Evolutionary conservation across 1,140 invertebrate genomes (phyloP).

Genomic region (Drosophila varians): DNA sequence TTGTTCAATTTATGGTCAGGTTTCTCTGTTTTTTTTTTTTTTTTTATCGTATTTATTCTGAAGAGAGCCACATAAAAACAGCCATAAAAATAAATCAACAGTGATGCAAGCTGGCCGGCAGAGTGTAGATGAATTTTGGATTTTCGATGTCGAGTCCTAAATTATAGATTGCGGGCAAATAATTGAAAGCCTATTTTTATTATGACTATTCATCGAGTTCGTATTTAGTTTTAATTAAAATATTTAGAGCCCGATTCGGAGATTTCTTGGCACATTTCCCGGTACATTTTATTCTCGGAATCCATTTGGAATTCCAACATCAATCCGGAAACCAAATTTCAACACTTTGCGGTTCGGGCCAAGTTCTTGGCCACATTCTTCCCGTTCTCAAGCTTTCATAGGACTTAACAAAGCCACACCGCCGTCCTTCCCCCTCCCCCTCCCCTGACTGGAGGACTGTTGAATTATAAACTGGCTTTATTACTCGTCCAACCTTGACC

Average conservation of each 20-base stretch:
- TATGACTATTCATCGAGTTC: not conserved
- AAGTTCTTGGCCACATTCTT: conserved; percentile 17
- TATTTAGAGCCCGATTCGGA: no score
- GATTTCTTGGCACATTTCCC: not conserved
- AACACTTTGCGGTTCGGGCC: conserved; percentile 25
- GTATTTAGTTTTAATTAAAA: not conserved
- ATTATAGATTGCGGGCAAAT: conserved; percentile 25
- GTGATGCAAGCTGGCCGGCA: not conserved
- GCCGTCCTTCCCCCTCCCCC: not conserved
- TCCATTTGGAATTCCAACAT: conserved; percentile 16
- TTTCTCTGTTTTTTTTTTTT: conserved; percentile 5
- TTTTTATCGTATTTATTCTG: conserved; percentile 14
- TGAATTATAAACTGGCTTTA: conserved; percentile 68
- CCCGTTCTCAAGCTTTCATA: not conserved
- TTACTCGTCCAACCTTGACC: conserved; percentile 65
- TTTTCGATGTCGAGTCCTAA: conserved; percentile 16
- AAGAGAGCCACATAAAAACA: conserved; percentile 11
- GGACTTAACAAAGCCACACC: conserved; percentile 30
- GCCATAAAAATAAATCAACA: conserved; percentile 26
- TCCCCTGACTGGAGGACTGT: conserved; percentile 17
- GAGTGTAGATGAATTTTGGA: conserved; percentile 15
- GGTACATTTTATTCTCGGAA: conserved; percentile 4
- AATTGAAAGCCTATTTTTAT: conserved; percentile 14
- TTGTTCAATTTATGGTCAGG: conserved; percentile 35
- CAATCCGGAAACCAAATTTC: conserved; percentile 11